A percentile compares a stretch with the other conserved stretches of the same genome.
Evolutionary conservation across 2,797 vertebrate species (phyloP).

Genomic region (Siniperca undulata): DNA sequence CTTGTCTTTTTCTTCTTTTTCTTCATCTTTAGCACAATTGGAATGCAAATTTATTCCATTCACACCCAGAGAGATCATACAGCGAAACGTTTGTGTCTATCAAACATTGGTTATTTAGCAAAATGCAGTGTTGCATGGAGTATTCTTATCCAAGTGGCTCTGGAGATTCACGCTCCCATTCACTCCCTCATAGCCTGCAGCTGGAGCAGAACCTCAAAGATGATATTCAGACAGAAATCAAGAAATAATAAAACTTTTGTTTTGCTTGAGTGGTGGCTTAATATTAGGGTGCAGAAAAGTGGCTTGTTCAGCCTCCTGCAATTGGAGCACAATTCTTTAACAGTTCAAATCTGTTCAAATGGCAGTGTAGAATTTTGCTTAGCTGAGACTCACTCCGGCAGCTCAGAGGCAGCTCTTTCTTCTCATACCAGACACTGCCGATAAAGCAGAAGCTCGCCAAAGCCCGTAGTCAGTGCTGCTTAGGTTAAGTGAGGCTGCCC

Average conservation of each 20-base stretch:
- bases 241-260: constrained; percentile 73
- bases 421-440: constrained; percentile 47
- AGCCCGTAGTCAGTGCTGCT: constrained; percentile 59
- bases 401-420: constrained; percentile 46
- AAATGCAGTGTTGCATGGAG: constrained; percentile 76
- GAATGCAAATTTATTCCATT: constrained; percentile 80
- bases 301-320: constrained; percentile 46
- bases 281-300: constrained; percentile 60
- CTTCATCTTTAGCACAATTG: constrained; percentile 56
- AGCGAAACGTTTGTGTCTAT: constrained; percentile 77
- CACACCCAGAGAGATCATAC: constrained; percentile 70
- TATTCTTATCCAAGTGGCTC: constrained; percentile 75
- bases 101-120: constrained; percentile 80
- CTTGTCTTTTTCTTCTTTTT: constrained; percentile 48
- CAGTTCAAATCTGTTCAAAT: constrained; percentile 58
- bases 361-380: constrained; percentile 49
- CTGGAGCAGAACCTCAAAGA: constrained; percentile 66
- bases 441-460: constrained; percentile 56
- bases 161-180: constrained; percentile 73
- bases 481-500: constrained; percentile 53
- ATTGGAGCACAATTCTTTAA: constrained; percentile 46
- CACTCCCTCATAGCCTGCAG: constrained; percentile 66
- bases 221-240: constrained; percentile 68
- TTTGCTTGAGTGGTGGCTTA: constrained; percentile 66
- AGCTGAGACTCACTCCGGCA: constrained; percentile 42